These are phyloP conservation scores for Eudasyphora cyanicolor DNA, from an alignment of 2,888 invertebrate species.

Conservation along the genomic window DNA sequence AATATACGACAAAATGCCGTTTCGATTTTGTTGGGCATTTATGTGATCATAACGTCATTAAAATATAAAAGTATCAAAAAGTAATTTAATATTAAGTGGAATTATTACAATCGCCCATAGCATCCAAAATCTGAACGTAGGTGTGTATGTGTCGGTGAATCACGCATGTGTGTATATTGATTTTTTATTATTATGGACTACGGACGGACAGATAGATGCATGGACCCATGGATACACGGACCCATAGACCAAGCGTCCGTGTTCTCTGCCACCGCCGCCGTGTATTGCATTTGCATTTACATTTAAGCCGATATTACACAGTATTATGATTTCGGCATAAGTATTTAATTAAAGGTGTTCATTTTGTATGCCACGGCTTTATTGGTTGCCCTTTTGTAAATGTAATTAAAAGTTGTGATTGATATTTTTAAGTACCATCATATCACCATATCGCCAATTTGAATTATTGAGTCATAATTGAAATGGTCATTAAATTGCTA, in stretches of 20 bases:
- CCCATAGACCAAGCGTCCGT: not conserved
- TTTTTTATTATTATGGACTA: conserved; percentile 58
- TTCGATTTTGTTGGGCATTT: conserved; percentile 37
- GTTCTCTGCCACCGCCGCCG: not conserved
- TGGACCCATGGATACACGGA: too few species aligned
- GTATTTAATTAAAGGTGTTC: conserved; percentile 55
- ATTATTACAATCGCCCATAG: conserved; percentile 61
- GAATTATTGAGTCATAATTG: conserved; percentile 27
- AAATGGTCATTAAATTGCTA: not conserved
- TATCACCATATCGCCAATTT: conserved; percentile 3
- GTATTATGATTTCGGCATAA: conserved; percentile 42
- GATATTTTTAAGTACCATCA: conserved; percentile 26
- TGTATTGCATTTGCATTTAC: not conserved
- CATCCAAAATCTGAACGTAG: conserved; percentile 51
- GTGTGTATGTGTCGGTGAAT: not conserved
- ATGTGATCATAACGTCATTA: conserved; percentile 65
- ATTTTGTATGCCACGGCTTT: conserved; percentile 24
- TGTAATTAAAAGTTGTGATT: conserved; percentile 34
- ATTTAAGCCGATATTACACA: conserved; percentile 30
- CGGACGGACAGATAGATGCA: too few species aligned
- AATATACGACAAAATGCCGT: not conserved
- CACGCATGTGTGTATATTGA: conserved; percentile 58
- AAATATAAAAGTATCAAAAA: conserved; percentile 67
- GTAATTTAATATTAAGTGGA: conserved; percentile 66
- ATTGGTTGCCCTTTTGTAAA: not conserved